These are phyloP conservation scores for Eupsittula cactorum DNA, from an alignment of 2,113 vertebrate genomes.

Conservation along the genomic window DNA sequence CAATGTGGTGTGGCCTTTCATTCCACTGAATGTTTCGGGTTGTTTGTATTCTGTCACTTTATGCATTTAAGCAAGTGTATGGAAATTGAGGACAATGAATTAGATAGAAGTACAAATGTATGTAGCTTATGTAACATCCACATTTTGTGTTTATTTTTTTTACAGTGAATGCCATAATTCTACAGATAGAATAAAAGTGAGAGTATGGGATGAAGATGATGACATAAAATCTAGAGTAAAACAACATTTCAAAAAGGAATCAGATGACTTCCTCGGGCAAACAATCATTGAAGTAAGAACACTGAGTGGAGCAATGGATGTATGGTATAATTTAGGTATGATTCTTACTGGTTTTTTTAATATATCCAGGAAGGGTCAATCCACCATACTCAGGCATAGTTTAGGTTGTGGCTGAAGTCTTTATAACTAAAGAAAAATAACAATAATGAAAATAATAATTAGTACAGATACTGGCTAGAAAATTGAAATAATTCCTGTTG, in stretches of 20 bases:
- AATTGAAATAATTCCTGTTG: neutral
- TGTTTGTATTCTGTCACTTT: neutral
- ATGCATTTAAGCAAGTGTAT: neutral
- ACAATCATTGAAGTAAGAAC: conserved; percentile 98
- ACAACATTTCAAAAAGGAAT: conserved; percentile 98
- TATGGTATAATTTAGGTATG: conserved; percentile 98
- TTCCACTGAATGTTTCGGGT: neutral
- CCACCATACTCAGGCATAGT: neutral
- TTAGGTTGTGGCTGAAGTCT: neutral
- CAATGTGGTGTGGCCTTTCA: neutral
- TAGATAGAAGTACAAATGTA: neutral
- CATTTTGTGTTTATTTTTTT: conserved; percentile 12
- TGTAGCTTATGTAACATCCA: neutral
- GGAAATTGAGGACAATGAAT: neutral
- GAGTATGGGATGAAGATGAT: conserved; percentile 98
- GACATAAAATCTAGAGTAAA: conserved; percentile 98
- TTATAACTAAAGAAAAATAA: neutral
- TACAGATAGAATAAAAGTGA: conserved; percentile 96
- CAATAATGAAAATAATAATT: neutral
- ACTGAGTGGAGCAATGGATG: conserved; percentile 97
- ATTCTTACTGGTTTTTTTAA: neutral
- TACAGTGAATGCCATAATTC: conserved; percentile 97
- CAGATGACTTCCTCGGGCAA: conserved; percentile 96
- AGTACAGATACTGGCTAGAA: neutral
- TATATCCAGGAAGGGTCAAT: neutral